phyloP scores from a whole-genome alignment of 2,888 invertebrate genomes.

The Leptinotarsa rubiginosa region DNA sequence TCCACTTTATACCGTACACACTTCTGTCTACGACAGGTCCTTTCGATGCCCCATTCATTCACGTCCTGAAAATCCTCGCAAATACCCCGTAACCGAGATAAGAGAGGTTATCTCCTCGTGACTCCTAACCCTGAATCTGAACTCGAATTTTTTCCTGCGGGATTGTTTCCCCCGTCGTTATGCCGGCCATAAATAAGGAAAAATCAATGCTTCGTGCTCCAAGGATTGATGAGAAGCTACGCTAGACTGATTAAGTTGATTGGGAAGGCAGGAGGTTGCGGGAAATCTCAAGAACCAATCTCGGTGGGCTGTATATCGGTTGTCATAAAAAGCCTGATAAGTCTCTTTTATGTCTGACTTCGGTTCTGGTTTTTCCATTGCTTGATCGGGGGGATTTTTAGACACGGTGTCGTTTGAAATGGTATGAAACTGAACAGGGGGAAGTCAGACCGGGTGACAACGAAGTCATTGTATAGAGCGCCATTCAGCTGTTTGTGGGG shows the following conservation, averaged over 20 bases:
- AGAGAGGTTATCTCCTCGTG: slow-evolving; percentile 6
- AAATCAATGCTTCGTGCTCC: slow-evolving; percentile 13
- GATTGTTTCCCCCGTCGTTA: slow-evolving; percentile 28
- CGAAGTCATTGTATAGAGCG: no score
- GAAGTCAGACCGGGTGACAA: background rate
- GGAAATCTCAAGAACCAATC: slow-evolving; percentile 42
- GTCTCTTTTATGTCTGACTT: slow-evolving; percentile 33
- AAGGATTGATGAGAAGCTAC: slow-evolving; percentile 43
- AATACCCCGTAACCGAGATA: slow-evolving; percentile 8
- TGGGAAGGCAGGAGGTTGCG: slow-evolving; percentile 40
- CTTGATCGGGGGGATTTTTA: background rate
- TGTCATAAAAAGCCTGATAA: slow-evolving; percentile 36
- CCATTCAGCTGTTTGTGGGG: no score
- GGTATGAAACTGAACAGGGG: background rate
- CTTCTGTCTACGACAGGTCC: background rate
- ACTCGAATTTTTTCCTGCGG: background rate
- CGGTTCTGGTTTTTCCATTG: background rate
- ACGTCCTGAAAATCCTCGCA: slow-evolving; percentile 1
- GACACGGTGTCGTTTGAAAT: background rate
- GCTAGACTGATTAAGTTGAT: slow-evolving; percentile 45
- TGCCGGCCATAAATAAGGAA: slow-evolving; percentile 38
- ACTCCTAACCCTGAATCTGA: background rate
- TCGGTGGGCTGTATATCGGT: slow-evolving; percentile 17
- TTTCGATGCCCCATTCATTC: background rate
- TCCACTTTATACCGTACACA: background rate